Conservation (phyloP, 2,888 invertebrate species). For the Apoderus coryli region DNA sequence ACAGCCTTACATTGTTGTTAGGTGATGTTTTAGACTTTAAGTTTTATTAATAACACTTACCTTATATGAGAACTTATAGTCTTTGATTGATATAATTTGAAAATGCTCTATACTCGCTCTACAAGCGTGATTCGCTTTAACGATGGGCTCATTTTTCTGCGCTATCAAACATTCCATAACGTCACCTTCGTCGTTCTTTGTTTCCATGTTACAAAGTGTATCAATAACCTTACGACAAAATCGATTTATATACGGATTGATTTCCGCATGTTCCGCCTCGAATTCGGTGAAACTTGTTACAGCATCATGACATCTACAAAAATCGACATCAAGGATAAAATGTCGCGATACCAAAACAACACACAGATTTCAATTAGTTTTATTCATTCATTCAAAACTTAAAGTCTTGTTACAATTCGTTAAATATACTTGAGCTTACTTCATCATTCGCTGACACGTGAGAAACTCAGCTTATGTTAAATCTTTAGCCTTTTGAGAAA, state of each 20-base stretch:
- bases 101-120: conserved; percentile 92
- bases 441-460: too few species aligned
- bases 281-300: conserved; percentile 79
- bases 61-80: conserved; percentile 60
- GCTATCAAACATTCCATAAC: conserved; percentile 88
- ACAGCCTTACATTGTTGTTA: too few species aligned
- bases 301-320: conserved; percentile 45
- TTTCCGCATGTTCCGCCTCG: conserved; percentile 73
- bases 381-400: too few species aligned
- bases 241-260: conserved; percentile 79
- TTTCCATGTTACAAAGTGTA: conserved; percentile 54
- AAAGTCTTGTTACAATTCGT: too few species aligned
- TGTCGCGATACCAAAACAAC: too few species aligned
- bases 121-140: conserved; percentile 70
- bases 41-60: too few species aligned
- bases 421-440: too few species aligned
- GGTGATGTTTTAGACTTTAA: too few species aligned
- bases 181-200: conserved; percentile 69
- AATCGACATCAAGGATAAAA: too few species aligned
- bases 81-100: conserved; percentile 84
- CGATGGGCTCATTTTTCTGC: conserved; percentile 76
- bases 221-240: conserved; percentile 71
- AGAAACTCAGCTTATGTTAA: too few species aligned
- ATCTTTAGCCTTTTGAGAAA: too few species aligned
- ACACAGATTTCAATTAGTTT: too few species aligned